phyloP scores from a whole-genome alignment of 2,888 invertebrate species.

The Mayetiola destructor region DNA sequence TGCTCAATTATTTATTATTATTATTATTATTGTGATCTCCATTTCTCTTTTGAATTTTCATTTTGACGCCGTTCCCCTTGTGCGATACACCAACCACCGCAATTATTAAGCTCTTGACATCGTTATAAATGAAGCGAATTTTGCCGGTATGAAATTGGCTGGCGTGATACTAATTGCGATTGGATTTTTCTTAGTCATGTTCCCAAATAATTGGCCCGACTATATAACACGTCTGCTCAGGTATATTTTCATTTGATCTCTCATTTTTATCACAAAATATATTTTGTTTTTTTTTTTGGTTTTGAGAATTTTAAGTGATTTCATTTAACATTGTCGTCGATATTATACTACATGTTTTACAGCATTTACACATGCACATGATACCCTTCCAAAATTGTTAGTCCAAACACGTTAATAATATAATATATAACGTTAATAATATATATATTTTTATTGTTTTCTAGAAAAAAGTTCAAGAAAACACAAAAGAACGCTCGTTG shows the following conservation, averaged over 20 bases:
- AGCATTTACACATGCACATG: background rate
- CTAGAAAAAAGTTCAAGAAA: too few relatives aligned
- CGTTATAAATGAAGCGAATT: slow-evolving; percentile 67
- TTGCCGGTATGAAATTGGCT: slow-evolving; percentile 90
- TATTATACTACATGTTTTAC: background rate
- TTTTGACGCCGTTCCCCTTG: background rate
- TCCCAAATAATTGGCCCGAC: slow-evolving; percentile 93
- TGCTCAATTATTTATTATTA: background rate
- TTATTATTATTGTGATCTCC: background rate
- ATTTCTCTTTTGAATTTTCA: background rate
- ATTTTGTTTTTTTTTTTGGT: too few relatives aligned
- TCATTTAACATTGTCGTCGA: background rate
- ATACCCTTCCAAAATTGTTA: too few relatives aligned
- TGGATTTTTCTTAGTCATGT: slow-evolving; percentile 82
- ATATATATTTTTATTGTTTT: background rate
- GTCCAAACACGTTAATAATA: too few relatives aligned
- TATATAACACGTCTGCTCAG: slow-evolving; percentile 79
- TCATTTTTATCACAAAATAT: too few relatives aligned
- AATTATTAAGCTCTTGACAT: slow-evolving; percentile 61
- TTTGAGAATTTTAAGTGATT: background rate
- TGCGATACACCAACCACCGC: too few relatives aligned
- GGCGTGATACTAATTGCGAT: slow-evolving; percentile 81
- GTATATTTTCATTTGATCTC: too few relatives aligned
- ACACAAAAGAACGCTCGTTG: too few relatives aligned
- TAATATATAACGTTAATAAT: too few relatives aligned